Evolutionary conservation across 2,113 vertebrate genomes (phyloP), one percentile per base, ranked within the genome.

Genomic region (Sterna hirundo): DNA sequence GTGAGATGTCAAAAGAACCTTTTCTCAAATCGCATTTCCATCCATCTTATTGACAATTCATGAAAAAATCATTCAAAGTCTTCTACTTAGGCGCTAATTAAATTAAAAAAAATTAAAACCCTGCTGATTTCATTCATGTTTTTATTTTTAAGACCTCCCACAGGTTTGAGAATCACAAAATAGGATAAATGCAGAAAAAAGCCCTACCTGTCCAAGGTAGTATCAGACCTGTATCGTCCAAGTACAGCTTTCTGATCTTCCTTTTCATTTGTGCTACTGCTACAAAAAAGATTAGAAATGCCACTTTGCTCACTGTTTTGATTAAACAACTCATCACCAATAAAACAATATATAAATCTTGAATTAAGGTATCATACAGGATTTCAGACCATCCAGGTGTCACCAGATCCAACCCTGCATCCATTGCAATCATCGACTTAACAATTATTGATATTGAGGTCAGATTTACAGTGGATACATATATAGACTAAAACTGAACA

Each of bases 171-270:
- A 70, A 57, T 52, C 46, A 84, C 44, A 90, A 83, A 68, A 51
- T 19, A 57, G 0, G 25, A 17, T 13, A 38, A 11, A 55, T 15
- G 21, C 44, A 80, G 51, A 60, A 89, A 74, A 97, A 65, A 27
- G 6, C 15, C 89, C 77, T 97, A 98, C 98, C 98, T 98, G 96
- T 98, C 97, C 95, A 98, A 97, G 25, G 95, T 94, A 52, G 97
- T 98, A 80, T 98, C 98, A 66, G 98, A 98, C 86, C 94, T 97
- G 83, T 98, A 97, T 66, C 97, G 94, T 83, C 93, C 98, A 84
- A 98, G 94, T 16, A 74, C 81, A 86, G 94, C 88, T 92, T 97
- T 98, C 40, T 96, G 94, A 69, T 97, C 97, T 77, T 97, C 89
- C 30, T 86, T 97, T 95, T 95, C 97, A 61, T 93, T 96, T 71